These are phyloP conservation scores for Mustelus asterias DNA, from an alignment of 2,113 vertebrate species.

Conservation along the genomic window DNA sequence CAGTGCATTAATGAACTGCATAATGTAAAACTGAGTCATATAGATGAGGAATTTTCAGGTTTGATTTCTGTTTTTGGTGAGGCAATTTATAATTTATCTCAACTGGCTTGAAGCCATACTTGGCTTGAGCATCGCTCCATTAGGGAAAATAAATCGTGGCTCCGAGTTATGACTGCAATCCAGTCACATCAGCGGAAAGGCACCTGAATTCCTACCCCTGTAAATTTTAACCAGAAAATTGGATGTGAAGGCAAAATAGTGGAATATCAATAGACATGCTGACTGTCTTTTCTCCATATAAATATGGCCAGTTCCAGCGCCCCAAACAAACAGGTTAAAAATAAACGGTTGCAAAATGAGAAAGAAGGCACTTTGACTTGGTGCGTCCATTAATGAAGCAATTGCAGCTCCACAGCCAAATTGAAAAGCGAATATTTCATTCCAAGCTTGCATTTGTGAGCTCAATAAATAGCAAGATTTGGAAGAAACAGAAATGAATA, in stretches of 20 bases:
- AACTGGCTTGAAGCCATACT: not conserved
- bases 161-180: not conserved
- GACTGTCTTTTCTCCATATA: not conserved
- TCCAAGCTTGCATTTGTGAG: not conserved
- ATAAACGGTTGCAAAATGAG: not conserved
- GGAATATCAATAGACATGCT: not conserved
- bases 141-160: not conserved
- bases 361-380: not conserved
- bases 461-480: not conserved
- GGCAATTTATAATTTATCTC: not conserved
- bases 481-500: not conserved
- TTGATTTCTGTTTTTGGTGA: not conserved
- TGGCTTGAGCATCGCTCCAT: not conserved
- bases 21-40: not conserved
- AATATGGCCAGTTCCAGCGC: not conserved
- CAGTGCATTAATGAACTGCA: not conserved
- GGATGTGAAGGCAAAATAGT: not conserved
- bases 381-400: not conserved
- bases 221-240: not conserved
- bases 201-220: not conserved
- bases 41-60: not conserved
- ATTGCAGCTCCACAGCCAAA: not conserved
- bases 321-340: not conserved
- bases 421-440: not conserved
- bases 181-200: not conserved